These are phyloP conservation scores for Clarias fuscus DNA, from an alignment of 2,797 vertebrate species.

Conservation along the genomic window DNA sequence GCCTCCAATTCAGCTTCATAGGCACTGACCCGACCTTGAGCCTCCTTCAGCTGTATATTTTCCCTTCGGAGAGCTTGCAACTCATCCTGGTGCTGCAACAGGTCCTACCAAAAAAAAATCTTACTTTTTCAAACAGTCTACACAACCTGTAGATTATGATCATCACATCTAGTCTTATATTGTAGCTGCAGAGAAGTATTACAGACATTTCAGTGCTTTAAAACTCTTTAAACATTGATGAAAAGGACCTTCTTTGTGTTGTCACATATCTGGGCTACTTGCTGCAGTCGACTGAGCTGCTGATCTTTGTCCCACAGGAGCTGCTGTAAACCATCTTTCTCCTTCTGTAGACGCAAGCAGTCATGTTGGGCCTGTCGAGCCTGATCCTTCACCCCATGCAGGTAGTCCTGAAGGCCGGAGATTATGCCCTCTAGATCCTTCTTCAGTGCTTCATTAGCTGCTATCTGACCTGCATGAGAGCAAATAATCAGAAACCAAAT, in stretches of 20 bases:
- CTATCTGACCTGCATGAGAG: constrained; percentile 81
- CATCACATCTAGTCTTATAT: background rate
- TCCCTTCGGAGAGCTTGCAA: constrained; percentile 73
- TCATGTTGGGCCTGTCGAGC: constrained; percentile 74
- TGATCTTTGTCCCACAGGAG: constrained; percentile 76
- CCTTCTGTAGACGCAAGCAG: constrained; percentile 75
- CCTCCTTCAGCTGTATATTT: constrained; percentile 71
- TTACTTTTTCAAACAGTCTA: background rate
- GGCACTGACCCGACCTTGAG: constrained; percentile 69
- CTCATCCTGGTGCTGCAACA: constrained; percentile 69
- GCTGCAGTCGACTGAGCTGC: constrained; percentile 78
- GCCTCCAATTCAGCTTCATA: constrained; percentile 77
- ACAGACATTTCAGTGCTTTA: background rate
- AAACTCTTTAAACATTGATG: background rate
- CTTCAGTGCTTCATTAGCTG: constrained; percentile 87
- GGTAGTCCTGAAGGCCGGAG: constrained; percentile 85
- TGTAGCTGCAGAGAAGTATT: background rate
- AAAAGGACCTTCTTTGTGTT: constrained; percentile 73
- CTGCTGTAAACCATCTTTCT: constrained; percentile 76
- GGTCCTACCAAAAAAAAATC: constrained; percentile 68
- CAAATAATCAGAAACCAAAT: background rate
- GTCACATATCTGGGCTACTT: constrained; percentile 72
- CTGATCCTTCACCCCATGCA: constrained; percentile 80
- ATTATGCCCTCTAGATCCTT: constrained; percentile 86
- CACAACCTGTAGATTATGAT: background rate